Base-by-base conservation (phyloP, 2,113 vertebrate species). In the Peromyscus leucopus region DNA sequence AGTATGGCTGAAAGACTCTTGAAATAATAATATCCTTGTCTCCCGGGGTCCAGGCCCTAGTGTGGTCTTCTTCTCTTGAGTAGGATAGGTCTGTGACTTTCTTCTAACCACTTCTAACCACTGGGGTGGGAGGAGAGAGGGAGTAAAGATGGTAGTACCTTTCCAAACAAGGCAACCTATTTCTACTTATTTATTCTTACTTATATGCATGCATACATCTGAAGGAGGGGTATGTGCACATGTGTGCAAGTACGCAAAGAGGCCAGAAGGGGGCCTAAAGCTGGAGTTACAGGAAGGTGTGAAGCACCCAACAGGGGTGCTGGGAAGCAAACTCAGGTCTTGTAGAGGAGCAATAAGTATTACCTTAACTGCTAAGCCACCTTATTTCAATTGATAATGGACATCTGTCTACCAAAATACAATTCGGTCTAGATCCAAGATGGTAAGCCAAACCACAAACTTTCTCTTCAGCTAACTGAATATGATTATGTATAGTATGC, bases 101-200 rank as follows among this genome's bases (percentile, higher is more conserved):
- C 21, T 74, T 93, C 76, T 74, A 79, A 76, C 24, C 46, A 46
- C 51, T 51, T 51, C 1, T 51, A 51, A 51, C 51, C 51, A 51
- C 51, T 51, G 51, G 51, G 51, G n/a, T 0, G n/a, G 33, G 0
- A 46, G 6, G 67, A 31, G 85, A 33, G 21, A 48, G 72, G 21
- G 6, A 39, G 9, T 82, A 83, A 83, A 94, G 15, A 65, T 63
- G 71, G 89, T 11, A 59, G 57, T 31, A 55, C 36, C 82, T 89
- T 96, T 83, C 31, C 71, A 93, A 46, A 28, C 71, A 96, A 88
- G 36, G 75, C 42, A 94, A 93, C 17, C 36, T 69, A 31, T 65
- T 36, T 92, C 69, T 78, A 74, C 2, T 76, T 24, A 59, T 83
- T 83, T 39, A 17, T 84, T 28, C n/a, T 84, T 42, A 78, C 48